Conservation (phyloP, 2,797 vertebrate genomes). For the Intellagama lesueurii region DNA sequence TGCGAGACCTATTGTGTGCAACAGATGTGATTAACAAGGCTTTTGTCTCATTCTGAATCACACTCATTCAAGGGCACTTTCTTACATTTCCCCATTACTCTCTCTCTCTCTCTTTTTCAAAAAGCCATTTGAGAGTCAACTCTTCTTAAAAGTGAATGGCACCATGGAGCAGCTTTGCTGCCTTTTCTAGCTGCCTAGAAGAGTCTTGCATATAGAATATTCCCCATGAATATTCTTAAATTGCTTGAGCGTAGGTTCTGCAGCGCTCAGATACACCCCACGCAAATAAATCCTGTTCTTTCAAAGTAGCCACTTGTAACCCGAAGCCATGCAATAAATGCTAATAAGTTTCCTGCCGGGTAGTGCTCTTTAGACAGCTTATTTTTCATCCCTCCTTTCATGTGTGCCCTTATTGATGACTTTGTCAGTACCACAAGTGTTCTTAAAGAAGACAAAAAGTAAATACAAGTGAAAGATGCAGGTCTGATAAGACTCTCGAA, state of each 20-base stretch:
- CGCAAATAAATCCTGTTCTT: constrained; percentile 72
- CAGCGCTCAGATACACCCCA: constrained; percentile 54
- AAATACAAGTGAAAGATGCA: constrained; percentile 73
- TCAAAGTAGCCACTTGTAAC: constrained; percentile 72
- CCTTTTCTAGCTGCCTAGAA: constrained; percentile 3
- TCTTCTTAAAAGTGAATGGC: constrained; percentile 23
- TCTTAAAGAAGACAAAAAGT: constrained; percentile 76
- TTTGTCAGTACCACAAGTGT: constrained; percentile 70
- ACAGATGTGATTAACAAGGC: constrained; percentile 55
- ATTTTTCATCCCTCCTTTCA: constrained; percentile 79
- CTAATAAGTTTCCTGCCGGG: constrained; percentile 80
- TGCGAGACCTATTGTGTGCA: constrained; percentile 44
- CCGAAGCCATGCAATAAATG: constrained; percentile 77
- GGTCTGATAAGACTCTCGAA: constrained; percentile 65
- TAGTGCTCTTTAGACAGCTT: constrained; percentile 76
- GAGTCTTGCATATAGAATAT: constrained; percentile 7
- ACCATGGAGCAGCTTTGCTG: neutral
- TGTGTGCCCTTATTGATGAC: constrained; percentile 76
- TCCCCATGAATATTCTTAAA: constrained; percentile 41
- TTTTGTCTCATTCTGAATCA: constrained; percentile 58
- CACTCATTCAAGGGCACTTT: constrained; percentile 51
- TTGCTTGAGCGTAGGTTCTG: constrained; percentile 60
- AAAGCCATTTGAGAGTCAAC: constrained; percentile 35
- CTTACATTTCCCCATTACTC: neutral
- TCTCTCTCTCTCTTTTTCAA: neutral